These are phyloP conservation scores for Periophthalmus modestus DNA, from an alignment of 2,113 vertebrate genomes.

Conservation along the genomic window DNA sequence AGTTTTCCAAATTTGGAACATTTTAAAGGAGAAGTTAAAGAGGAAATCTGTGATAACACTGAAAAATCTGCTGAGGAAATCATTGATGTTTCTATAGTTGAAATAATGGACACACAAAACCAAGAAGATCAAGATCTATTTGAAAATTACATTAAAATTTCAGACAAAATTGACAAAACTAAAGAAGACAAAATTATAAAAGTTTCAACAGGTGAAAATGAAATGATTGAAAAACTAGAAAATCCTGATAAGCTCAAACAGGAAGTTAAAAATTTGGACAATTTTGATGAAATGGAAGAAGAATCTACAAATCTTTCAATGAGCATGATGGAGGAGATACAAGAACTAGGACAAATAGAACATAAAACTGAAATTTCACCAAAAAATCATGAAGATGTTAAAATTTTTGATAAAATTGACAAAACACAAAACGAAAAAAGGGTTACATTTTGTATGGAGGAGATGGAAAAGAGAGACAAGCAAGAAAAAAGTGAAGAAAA, in stretches of 20 bases:
- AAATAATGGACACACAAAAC: not conserved
- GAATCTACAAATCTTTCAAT: not conserved
- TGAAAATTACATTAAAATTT: not conserved
- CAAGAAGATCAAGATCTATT: not conserved
- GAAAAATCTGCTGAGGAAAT: not conserved
- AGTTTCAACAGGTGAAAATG: not conserved
- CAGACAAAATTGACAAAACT: not conserved
- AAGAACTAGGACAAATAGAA: not conserved
- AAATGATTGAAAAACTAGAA: not conserved
- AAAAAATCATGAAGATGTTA: not conserved
- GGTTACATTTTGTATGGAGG: not conserved
- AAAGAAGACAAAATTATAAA: not conserved
- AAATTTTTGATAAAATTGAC: not conserved
- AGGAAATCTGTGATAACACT: not conserved
- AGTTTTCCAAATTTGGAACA: conserved; percentile 13
- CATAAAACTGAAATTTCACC: not conserved
- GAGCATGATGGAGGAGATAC: not conserved
- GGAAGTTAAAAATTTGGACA: not conserved
- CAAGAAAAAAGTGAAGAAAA: not conserved
- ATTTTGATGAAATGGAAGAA: not conserved
- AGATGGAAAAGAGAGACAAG: not conserved
- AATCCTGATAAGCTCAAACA: not conserved
- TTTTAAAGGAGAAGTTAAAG: not conserved
- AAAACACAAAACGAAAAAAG: not conserved
- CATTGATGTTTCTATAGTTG: not conserved